Evolutionary conservation across 64 coral and sea anemone genomes (phyloP).

Genomic region (Cladopsammia gracilis): DNA sequence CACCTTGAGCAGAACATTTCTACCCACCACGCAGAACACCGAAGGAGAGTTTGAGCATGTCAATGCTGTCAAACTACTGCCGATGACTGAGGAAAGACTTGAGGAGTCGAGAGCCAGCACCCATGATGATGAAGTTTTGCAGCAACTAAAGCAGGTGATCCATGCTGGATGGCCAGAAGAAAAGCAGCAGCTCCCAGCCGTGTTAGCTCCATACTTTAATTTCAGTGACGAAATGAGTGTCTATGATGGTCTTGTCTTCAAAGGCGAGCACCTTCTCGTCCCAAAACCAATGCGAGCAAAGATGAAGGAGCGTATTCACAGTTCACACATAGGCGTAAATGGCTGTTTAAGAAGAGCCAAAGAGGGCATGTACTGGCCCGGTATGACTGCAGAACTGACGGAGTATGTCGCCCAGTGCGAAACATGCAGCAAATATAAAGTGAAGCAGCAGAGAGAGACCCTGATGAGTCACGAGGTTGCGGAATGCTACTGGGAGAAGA

Average conservation of each 20-base stretch:
- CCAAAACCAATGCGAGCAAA: not conserved
- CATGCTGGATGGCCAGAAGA: constrained; percentile 38
- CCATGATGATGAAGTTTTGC: constrained; percentile 11
- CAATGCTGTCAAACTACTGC: constrained; percentile 51
- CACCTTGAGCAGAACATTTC: not conserved
- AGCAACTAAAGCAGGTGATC: constrained; percentile 22
- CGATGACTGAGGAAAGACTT: constrained; percentile 34
- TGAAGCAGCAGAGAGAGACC: constrained; percentile 30
- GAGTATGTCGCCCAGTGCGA: constrained; percentile 25
- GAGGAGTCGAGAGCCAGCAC: not conserved
- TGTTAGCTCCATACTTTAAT: not conserved
- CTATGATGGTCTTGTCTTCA: constrained; percentile 47
- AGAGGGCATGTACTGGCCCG: constrained; percentile 24
- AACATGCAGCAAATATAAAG: not conserved
- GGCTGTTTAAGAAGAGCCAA: constrained; percentile 51
- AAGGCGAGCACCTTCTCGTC: constrained; percentile 8
- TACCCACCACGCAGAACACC: constrained; percentile 32
- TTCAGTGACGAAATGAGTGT: constrained; percentile 23
- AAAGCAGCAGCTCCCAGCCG: not conserved
- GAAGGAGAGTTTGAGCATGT: constrained; percentile 55
- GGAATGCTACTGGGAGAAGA: constrained; percentile 31
- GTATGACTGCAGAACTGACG: constrained; percentile 9
- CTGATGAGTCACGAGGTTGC: not conserved
- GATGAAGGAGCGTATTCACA: constrained; percentile 13
- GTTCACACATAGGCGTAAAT: constrained; percentile 54